These are phyloP conservation scores for Adela reaumurella DNA, from an alignment of 2,888 invertebrate genomes.

Conservation along the genomic window DNA sequence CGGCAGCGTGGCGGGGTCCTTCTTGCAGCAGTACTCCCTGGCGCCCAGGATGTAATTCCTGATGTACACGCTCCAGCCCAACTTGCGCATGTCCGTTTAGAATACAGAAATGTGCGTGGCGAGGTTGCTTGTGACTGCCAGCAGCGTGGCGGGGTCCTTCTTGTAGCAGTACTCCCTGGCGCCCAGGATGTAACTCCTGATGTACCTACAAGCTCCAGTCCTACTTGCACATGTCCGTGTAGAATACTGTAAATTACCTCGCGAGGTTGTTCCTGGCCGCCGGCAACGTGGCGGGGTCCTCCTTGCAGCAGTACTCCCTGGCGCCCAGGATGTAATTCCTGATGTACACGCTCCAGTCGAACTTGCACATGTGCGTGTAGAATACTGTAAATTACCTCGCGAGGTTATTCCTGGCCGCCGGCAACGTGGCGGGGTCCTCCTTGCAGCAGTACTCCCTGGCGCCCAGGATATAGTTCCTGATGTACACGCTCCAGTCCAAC, in stretches of 20 bases:
- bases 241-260: no score
- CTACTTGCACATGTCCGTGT: no score
- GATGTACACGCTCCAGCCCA: conserved; percentile 37
- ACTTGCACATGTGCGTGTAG: conserved; percentile 39
- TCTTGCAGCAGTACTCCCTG: conserved; percentile 80
- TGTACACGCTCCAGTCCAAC: conserved; percentile 34
- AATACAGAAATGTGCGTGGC: conserved; percentile 65
- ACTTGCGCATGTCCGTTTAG: conserved; percentile 39
- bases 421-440: conserved; percentile 74
- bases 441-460: conserved; percentile 81
- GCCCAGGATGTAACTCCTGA: conserved; percentile 59
- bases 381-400: conserved; percentile 65
- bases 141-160: conserved; percentile 65
- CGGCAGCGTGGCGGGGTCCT: conserved; percentile 73
- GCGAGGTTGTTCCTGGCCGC: conserved; percentile 27
- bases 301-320: conserved; percentile 80
- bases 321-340: conserved; percentile 71
- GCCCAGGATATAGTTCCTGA: conserved; percentile 67
- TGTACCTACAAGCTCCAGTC: conserved; percentile 51
- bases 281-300: conserved; percentile 73
- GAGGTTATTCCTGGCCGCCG: conserved; percentile 62
- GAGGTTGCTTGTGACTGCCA: conserved; percentile 55
- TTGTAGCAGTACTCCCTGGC: conserved; percentile 69
- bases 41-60: conserved; percentile 71
- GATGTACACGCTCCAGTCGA: conserved; percentile 37